These are phyloP conservation scores for Myripristis murdjan DNA, from an alignment of 2,797 vertebrate genomes.

Conservation along the genomic window DNA sequence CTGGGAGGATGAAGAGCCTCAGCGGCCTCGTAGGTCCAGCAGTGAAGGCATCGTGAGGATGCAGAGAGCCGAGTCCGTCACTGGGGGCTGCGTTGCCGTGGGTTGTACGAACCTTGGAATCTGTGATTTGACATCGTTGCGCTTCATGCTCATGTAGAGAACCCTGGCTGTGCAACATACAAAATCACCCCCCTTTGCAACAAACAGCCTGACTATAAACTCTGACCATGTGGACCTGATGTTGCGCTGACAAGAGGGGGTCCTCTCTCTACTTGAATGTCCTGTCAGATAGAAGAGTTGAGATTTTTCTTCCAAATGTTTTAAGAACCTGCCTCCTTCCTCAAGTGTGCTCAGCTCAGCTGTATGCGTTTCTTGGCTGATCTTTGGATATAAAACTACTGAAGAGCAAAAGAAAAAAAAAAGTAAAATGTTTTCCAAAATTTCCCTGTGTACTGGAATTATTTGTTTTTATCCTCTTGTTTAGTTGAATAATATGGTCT, in stretches of 20 bases:
- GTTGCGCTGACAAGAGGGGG: constrained; percentile 40
- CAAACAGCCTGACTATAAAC: constrained; percentile 42
- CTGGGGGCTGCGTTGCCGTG: constrained; percentile 6
- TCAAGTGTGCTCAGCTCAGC: constrained; percentile 63
- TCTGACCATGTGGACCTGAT: constrained; percentile 45
- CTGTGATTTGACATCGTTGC: constrained; percentile 36
- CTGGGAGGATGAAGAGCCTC: no score
- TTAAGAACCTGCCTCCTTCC: constrained; percentile 56
- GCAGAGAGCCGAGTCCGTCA: constrained; percentile 28
- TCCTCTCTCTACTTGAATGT: constrained; percentile 47
- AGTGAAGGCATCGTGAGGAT: constrained; percentile 13
- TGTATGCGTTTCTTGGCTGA: constrained; percentile 62
- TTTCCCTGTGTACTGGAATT: constrained; percentile 17
- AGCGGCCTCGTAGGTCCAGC: constrained; percentile 3
- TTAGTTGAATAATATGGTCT: no score
- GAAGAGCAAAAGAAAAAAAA: constrained; percentile 56
- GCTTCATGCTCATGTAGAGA: constrained; percentile 53
- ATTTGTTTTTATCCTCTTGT: constrained; percentile 26
- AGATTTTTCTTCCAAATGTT: constrained; percentile 47
- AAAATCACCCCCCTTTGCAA: constrained; percentile 7
- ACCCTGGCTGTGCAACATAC: constrained; percentile 30
- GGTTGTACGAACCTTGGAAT: constrained; percentile 31
- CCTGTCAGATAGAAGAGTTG: constrained; percentile 37
- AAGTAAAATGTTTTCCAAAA: constrained; percentile 72
- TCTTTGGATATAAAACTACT: constrained; percentile 76